Percentiles rank a stretch among this genome's conserved stretches.
phyloP scores from a whole-genome alignment of 2,797 vertebrate genomes.

The Rhinella marina region DNA sequence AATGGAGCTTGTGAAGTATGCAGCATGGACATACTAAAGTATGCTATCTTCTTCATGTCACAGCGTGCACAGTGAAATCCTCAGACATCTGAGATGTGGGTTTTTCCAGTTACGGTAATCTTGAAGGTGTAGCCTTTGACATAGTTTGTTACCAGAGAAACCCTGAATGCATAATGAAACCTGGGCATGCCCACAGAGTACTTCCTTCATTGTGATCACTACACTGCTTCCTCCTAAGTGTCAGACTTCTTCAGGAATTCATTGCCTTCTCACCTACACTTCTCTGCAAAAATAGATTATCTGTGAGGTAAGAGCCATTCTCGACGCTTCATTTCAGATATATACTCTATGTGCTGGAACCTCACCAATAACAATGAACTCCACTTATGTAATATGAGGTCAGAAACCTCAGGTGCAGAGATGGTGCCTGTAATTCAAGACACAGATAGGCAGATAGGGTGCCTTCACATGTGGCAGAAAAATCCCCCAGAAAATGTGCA shows the following conservation, averaged over 20 bases:
- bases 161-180: slow-evolving; percentile 28
- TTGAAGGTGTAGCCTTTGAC: slow-evolving; percentile 20
- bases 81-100: too few species aligned
- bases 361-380: not conserved
- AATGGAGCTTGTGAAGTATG: too few species aligned
- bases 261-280: not conserved
- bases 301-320: slow-evolving; percentile 3
- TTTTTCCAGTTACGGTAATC: not conserved
- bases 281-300: not conserved
- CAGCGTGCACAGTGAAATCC: too few species aligned
- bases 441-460: not conserved
- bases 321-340: not conserved
- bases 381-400: not conserved
- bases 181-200: not conserved
- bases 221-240: slow-evolving; percentile 8
- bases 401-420: not conserved
- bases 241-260: not conserved
- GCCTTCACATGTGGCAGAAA: too few species aligned
- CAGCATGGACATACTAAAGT: too few species aligned
- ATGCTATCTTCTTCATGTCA: too few species aligned
- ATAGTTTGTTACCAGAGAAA: slow-evolving; percentile 32
- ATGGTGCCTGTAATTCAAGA: not conserved
- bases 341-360: not conserved
- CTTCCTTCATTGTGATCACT: slow-evolving; percentile 33
- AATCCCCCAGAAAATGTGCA: too few species aligned